Conservation (phyloP, 2,113 vertebrate species). For the Tupaia tana region DNA sequence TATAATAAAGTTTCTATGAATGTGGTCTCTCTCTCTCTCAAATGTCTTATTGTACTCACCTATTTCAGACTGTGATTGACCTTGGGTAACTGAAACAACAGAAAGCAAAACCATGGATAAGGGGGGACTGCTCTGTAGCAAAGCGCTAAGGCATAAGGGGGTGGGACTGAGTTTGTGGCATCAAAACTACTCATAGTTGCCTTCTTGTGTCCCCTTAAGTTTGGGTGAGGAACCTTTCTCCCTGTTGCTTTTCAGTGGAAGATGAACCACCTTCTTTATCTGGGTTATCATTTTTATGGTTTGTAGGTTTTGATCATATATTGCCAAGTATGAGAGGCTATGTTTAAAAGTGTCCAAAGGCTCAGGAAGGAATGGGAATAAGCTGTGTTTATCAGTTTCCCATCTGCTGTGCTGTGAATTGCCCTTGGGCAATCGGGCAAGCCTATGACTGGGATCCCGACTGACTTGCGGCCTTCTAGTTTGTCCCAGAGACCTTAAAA, state of each 20-base stretch:
- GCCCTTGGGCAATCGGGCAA: neutral
- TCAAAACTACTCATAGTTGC: neutral
- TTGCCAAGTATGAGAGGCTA: neutral
- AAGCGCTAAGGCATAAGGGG: neutral
- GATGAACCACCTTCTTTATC: constrained; percentile 23
- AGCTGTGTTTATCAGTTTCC: neutral
- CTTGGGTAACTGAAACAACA: no score
- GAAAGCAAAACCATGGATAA: no score
- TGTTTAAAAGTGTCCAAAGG: constrained; percentile 45
- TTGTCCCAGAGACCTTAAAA: constrained; percentile 22
- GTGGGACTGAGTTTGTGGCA: neutral
- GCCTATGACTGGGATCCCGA: neutral
- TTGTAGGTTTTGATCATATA: constrained; percentile 42
- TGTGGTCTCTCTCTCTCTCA: no score
- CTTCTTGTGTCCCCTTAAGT: neutral
- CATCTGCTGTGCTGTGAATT: neutral
- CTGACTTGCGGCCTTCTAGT: constrained; percentile 16
- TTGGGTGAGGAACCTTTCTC: neutral
- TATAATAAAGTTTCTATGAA: no score
- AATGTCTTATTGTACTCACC: no score
- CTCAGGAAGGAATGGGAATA: neutral
- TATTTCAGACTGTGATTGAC: no score
- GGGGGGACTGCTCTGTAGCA: no score
- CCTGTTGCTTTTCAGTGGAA: constrained; percentile 17
- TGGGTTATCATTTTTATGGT: constrained; percentile 22